phyloP scores from a whole-genome alignment of 2,797 vertebrate species.

The Delichon dasypus region DNA sequence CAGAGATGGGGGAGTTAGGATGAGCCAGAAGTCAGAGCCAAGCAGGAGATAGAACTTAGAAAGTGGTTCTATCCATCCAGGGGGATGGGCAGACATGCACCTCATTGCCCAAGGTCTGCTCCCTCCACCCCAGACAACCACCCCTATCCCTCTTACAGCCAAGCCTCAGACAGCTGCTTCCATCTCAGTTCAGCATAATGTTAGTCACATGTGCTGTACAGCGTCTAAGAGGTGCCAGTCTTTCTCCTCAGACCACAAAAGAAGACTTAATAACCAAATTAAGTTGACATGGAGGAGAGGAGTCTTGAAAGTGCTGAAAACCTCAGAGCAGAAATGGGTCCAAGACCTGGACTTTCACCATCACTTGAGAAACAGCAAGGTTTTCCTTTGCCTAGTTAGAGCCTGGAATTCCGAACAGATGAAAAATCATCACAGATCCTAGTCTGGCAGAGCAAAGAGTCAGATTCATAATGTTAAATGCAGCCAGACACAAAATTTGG shows the following conservation, averaged over 20 bases:
- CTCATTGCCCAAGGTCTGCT: not conserved
- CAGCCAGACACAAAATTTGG: not conserved
- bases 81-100: not conserved
- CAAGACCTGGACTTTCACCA: not conserved
- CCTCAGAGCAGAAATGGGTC: not conserved
- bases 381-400: not conserved
- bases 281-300: accelerated
- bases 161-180: not conserved
- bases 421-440: not conserved
- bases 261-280: not conserved
- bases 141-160: not conserved
- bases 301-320: not conserved
- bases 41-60: not conserved
- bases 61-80: accelerated
- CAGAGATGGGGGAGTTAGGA: not conserved
- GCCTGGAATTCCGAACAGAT: not conserved
- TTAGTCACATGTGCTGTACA: not conserved
- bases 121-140: not conserved
- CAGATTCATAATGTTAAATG: not conserved
- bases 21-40: not conserved
- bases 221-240: not conserved
- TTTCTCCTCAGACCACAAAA: not conserved
- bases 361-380: not conserved
- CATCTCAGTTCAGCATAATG: not conserved
- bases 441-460: not conserved